Evolutionary conservation across 2,113 vertebrate species (phyloP).

Genomic region (Brienomyrus brachyistius): DNA sequence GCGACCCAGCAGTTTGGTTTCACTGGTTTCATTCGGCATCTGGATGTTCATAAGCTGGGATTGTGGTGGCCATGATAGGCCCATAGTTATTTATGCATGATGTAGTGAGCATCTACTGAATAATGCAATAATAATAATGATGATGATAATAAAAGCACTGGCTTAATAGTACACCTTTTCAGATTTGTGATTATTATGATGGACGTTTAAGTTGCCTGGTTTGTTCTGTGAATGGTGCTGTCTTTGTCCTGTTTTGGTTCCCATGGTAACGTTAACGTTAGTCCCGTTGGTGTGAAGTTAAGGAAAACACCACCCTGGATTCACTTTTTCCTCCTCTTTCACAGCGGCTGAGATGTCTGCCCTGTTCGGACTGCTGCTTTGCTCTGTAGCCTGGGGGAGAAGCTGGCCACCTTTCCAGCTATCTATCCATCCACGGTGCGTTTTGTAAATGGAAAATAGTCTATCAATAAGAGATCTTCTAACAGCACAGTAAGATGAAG

Average conservation of each 20-base stretch:
- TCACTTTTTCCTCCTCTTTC: neutral
- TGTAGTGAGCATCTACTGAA: neutral
- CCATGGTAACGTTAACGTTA: slow-evolving; percentile 33
- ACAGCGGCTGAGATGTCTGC: neutral
- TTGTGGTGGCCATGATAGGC: neutral
- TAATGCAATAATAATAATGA: neutral
- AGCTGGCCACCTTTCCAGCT: neutral
- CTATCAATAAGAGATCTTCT: neutral
- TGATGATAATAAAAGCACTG: neutral
- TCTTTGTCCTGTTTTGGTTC: slow-evolving; percentile 24
- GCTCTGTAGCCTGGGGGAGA: neutral
- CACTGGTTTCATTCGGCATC: neutral
- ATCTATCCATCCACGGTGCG: neutral
- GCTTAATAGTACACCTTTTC: neutral
- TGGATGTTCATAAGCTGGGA: neutral
- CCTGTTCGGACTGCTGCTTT: neutral
- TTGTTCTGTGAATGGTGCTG: slow-evolving; percentile 1
- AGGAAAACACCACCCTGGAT: slow-evolving; percentile 15
- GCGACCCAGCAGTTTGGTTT: neutral
- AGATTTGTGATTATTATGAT: neutral
- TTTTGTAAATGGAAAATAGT: neutral
- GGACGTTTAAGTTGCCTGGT: slow-evolving; percentile 6
- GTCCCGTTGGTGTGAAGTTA: slow-evolving; percentile 16
- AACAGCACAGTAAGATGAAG: neutral
- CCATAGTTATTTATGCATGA: neutral